Evolutionary conservation across 2,113 vertebrate species (phyloP).

Genomic region (Poecilia latipinna): DNA sequence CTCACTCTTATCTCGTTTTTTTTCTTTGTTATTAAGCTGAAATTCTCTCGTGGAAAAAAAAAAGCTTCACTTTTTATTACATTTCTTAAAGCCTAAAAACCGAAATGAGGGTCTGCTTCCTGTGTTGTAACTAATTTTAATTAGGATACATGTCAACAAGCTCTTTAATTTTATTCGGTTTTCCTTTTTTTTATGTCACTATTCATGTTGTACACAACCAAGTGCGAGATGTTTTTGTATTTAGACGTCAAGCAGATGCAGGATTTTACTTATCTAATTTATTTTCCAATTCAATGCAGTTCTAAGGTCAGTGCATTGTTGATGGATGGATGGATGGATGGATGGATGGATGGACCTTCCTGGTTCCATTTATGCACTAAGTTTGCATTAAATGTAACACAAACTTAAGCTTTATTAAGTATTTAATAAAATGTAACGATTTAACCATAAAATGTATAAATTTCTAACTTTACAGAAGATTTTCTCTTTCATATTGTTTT

Average conservation of each 20-base stretch:
- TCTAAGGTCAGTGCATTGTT: constrained; percentile 1
- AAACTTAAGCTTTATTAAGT: too few species aligned
- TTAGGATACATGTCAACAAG: too few species aligned
- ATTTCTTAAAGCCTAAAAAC: constrained; percentile 26
- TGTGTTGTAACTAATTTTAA: not conserved
- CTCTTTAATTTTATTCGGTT: not conserved
- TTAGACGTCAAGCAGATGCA: constrained; percentile 2
- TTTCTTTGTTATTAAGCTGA: constrained; percentile 24
- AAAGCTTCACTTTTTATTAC: constrained; percentile 19
- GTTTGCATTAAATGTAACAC: too few species aligned
- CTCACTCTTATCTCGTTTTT: constrained; percentile 15
- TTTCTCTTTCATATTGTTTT: too few species aligned
- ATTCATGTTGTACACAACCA: not conserved
- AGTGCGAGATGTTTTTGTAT: not conserved
- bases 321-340: too few species aligned
- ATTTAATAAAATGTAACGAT: too few species aligned
- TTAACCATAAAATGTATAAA: too few species aligned
- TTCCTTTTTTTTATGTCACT: not conserved
- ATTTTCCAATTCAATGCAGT: constrained; percentile 24
- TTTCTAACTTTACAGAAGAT: too few species aligned
- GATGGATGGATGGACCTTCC: too few species aligned
- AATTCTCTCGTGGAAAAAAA: constrained; percentile 1
- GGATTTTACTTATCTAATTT: constrained; percentile 5
- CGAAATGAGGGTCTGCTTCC: not conserved
- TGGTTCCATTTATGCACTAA: too few species aligned